phyloP scores from a whole-genome alignment of 2,888 invertebrate species.

The Deilephila elpenor region DNA sequence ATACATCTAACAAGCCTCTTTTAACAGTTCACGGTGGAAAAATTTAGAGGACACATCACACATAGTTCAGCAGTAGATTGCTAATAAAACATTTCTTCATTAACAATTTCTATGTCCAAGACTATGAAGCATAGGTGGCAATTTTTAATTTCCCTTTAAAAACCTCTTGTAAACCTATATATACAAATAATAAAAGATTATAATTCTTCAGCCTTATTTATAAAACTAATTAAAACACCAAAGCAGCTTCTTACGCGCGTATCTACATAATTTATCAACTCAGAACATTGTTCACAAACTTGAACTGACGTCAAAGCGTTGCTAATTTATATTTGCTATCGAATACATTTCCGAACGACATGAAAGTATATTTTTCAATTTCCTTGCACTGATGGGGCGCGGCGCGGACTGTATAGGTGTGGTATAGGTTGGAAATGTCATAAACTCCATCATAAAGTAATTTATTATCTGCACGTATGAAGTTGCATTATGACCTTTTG shows the following conservation, averaged over 20 bases:
- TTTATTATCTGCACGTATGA: background rate
- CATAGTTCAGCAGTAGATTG: no score
- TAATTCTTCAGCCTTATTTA: background rate
- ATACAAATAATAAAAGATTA: no score
- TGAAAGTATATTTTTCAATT: conserved; percentile 6
- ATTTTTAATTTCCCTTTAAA: background rate
- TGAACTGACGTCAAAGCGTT: background rate
- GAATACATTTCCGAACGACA: background rate
- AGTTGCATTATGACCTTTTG: background rate
- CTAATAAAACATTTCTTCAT: no score
- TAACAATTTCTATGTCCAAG: no score
- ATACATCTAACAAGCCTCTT: no score
- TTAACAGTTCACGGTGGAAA: no score
- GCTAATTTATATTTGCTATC: conserved; percentile 2
- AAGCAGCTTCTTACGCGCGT: background rate
- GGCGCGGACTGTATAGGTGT: background rate
- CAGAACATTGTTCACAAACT: background rate
- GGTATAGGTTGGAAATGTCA: background rate
- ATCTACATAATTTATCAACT: conserved; percentile 3
- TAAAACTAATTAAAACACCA: background rate
- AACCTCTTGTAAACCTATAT: background rate
- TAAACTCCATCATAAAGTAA: background rate
- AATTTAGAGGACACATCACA: no score
- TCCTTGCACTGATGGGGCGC: background rate
- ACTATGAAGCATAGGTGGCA: no score